Percentiles rank a stretch among this genome's conserved stretches.
Conservation (phyloP, 2,888 invertebrate genomes). For the Balanococcus diminutus region DNA sequence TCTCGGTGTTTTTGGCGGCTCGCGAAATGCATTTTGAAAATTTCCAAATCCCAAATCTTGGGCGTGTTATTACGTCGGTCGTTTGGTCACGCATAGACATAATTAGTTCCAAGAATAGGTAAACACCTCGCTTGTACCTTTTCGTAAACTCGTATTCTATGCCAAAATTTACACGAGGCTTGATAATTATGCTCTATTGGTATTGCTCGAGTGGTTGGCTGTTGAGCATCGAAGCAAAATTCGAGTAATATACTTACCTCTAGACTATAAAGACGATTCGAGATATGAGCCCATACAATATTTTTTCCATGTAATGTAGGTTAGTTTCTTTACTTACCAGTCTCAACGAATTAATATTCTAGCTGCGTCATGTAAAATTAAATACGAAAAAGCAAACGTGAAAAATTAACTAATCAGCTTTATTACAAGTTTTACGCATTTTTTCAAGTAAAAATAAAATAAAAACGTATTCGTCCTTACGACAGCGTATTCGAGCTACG, state of each 20-base stretch:
- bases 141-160: background rate
- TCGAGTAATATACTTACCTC: background rate
- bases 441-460: background rate
- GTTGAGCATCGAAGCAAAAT: background rate
- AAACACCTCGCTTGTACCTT: background rate
- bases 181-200: background rate
- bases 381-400: background rate
- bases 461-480: background rate
- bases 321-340: constrained; percentile 44
- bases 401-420: constrained; percentile 5
- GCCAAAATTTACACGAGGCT: background rate
- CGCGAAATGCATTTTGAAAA: background rate
- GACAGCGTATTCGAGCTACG: background rate
- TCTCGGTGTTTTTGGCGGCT: background rate
- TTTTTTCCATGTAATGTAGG: constrained; percentile 40
- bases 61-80: background rate
- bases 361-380: constrained; percentile 29
- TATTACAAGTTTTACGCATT: background rate
- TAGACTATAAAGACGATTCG: background rate
- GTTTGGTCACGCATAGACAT: background rate
- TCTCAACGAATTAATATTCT: constrained; percentile 42
- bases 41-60: background rate
- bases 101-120: background rate
- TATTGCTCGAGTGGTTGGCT: too few relatives aligned
- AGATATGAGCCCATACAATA: background rate